These are phyloP conservation scores for Cryptomyrus ogoouensis DNA, from an alignment of 2,113 vertebrate genomes.

Conservation along the genomic window DNA sequence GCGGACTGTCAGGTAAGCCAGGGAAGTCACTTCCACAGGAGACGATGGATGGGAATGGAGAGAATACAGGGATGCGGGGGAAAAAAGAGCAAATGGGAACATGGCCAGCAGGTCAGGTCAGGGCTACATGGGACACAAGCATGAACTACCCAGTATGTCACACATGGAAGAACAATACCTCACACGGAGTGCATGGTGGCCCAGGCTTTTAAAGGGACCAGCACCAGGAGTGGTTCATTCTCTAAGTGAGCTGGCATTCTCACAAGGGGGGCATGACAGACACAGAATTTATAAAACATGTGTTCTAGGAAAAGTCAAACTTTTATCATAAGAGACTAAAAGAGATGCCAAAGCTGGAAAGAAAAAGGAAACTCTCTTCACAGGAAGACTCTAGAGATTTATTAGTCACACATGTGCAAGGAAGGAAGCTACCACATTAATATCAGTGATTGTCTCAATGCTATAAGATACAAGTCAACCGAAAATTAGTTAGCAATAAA, in stretches of 20 bases:
- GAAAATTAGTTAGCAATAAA: conserved; percentile 42
- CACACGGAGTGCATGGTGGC: background rate
- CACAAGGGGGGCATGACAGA: background rate
- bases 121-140: background rate
- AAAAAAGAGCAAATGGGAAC: background rate
- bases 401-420: conserved; percentile 10
- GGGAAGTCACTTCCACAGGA: background rate
- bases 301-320: background rate
- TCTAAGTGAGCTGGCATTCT: background rate
- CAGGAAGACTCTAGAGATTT: conserved; percentile 14
- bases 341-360: background rate
- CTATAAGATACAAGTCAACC: conserved; percentile 36
- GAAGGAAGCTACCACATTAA: conserved; percentile 23
- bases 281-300: conserved; percentile 3
- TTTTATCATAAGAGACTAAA: conserved; percentile 17
- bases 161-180: background rate
- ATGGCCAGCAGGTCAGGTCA: background rate
- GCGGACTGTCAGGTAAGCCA: background rate
- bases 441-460: conserved; percentile 37
- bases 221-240: background rate
- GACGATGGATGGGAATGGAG: background rate
- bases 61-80: background rate
- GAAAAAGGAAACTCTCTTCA: background rate
- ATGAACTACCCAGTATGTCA: background rate
- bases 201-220: background rate